Evolutionary conservation across 2,797 vertebrate genomes (phyloP).

Genomic region (Ptychobarbus kaznakovi): DNA sequence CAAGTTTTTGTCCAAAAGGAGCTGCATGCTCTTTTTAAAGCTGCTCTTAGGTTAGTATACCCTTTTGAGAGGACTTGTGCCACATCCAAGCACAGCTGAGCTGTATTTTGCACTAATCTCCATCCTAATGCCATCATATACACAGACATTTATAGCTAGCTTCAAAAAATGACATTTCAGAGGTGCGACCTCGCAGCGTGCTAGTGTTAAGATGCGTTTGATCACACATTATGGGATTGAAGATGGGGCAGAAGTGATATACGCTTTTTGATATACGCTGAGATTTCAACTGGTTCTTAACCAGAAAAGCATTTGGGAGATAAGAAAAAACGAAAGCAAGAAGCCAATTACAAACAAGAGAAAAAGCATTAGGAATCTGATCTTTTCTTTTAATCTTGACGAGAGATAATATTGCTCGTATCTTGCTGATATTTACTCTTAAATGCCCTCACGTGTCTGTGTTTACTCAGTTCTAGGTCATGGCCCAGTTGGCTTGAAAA

Average conservation of each 20-base stretch:
- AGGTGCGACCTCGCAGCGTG: conserved; percentile 10
- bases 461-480: conserved; percentile 56
- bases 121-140: neutral
- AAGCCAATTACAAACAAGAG: neutral
- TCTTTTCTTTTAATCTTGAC: neutral
- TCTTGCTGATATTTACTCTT: neutral
- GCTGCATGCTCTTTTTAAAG: neutral
- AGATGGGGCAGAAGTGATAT: neutral
- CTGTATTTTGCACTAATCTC: neutral
- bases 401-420: conserved; percentile 11
- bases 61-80: neutral
- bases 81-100: conserved; percentile 2
- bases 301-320: neutral
- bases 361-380: neutral
- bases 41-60: neutral
- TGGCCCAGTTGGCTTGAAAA: conserved; percentile 66
- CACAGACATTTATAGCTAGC: neutral
- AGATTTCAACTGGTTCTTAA: conserved; percentile 2
- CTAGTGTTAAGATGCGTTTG: neutral
- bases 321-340: neutral
- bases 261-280: neutral
- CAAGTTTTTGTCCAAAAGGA: conserved; percentile 29
- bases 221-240: conserved; percentile 27
- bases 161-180: conserved; percentile 1
- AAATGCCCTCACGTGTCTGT: conserved; percentile 33